These are phyloP conservation scores for Corythornis madagascariensis DNA, from an alignment of 2,113 vertebrate genomes.

Conservation along the genomic window DNA sequence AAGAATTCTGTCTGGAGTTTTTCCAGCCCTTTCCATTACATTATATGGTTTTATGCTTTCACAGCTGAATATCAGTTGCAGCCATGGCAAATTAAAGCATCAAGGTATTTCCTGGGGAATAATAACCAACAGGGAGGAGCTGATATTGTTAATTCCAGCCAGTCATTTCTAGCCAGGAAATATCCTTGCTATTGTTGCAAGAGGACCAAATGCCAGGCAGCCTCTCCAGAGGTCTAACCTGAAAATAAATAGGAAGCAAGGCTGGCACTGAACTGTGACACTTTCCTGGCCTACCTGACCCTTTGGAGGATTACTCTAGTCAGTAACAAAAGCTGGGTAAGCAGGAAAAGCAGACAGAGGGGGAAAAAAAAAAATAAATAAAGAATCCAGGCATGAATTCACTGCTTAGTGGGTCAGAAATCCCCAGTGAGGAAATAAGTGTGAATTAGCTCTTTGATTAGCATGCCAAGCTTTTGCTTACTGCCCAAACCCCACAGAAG, in stretches of 20 bases:
- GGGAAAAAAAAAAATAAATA: neutral
- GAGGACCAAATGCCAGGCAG: neutral
- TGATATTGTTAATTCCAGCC: neutral
- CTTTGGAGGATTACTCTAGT: neutral
- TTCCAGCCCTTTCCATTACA: neutral
- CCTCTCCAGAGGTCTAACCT: conserved; percentile 26
- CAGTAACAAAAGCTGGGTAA: neutral
- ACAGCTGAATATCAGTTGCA: neutral
- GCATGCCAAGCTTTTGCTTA: neutral
- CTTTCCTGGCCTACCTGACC: neutral
- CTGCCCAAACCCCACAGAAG: neutral
- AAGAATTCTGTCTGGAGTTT: neutral
- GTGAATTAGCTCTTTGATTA: neutral
- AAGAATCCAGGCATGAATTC: neutral
- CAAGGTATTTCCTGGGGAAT: neutral
- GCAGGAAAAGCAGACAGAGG: neutral
- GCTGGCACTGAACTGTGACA: neutral
- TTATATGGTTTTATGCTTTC: neutral
- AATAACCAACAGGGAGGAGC: neutral
- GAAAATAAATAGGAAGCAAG: neutral
- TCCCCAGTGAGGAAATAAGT: neutral
- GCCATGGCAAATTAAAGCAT: neutral
- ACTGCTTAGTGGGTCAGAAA: neutral
- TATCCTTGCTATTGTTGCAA: neutral
- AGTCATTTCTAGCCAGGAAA: conserved; percentile 10